phyloP scores from a whole-genome alignment of 1,140 invertebrate species.

The Littorina saxatilis region DNA sequence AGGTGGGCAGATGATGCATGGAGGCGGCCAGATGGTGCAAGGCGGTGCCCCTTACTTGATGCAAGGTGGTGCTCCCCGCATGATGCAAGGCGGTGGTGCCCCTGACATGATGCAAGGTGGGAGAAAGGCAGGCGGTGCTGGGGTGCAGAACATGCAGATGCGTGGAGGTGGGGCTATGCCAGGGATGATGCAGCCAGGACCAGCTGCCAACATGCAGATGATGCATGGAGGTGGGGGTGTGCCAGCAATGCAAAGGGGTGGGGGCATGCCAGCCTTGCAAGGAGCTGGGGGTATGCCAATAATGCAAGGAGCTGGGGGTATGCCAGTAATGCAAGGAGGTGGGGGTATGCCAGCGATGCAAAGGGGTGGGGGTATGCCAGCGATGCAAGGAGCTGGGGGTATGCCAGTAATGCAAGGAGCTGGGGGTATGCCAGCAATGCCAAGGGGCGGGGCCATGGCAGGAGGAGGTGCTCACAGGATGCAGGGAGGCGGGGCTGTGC shows the following conservation, averaged over 20 bases:
- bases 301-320: no score
- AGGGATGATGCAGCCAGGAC: no score
- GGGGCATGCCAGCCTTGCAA: not conserved
- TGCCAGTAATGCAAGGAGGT: not conserved
- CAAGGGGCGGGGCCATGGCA: no score
- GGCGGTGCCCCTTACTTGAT: not conserved
- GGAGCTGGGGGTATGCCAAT: not conserved
- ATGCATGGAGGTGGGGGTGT: not conserved
- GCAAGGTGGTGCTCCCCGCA: not conserved
- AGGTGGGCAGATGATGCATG: not conserved
- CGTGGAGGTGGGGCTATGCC: not conserved
- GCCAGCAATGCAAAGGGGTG: not conserved
- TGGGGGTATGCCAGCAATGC: no score
- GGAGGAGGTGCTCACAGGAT: no score
- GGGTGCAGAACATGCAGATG: not conserved
- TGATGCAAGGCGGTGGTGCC: not conserved
- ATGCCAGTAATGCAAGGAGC: not conserved
- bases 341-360: not conserved
- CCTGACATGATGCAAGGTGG: not conserved
- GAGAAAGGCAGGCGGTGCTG: not conserved
- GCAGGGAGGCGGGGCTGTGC: no score
- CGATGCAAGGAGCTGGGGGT: not conserved
- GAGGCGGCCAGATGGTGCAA: constrained; percentile 7
- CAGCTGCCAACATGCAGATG: not conserved
- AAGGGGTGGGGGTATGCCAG: not conserved